A percentile compares a stretch with the other conserved stretches of the same genome.
Evolutionary conservation across 92 coral and sea anemone species (phyloP).

Genomic region (Epizoanthus rinbou): DNA sequence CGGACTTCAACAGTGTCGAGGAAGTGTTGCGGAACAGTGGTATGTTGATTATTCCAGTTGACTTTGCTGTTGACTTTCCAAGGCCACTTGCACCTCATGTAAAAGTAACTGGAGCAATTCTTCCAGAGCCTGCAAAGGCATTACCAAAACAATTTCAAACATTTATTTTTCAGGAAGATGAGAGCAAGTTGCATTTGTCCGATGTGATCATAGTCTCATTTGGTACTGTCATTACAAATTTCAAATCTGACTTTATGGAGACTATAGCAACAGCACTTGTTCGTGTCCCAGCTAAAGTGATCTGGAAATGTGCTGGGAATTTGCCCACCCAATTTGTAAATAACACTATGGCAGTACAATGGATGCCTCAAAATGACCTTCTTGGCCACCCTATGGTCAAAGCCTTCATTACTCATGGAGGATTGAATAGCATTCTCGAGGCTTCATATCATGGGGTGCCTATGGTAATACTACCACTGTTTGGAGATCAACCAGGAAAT

Average conservation of each 20-base stretch:
- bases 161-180: slow-evolving; percentile 47
- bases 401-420: slow-evolving; percentile 84
- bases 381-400: slow-evolving; percentile 73
- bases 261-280: slow-evolving; percentile 16
- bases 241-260: slow-evolving; percentile 31
- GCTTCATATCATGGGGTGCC: slow-evolving; percentile 57
- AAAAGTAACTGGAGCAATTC: slow-evolving; percentile 80
- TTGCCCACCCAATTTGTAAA: slow-evolving; percentile 45
- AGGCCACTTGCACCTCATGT: slow-evolving; percentile 79
- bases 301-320: slow-evolving; percentile 27
- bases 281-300: slow-evolving; percentile 17
- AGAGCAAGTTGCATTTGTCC: background rate
- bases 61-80: slow-evolving; percentile 76
- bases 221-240: slow-evolving; percentile 82
- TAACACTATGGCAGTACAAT: slow-evolving; percentile 49
- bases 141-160: slow-evolving; percentile 51
- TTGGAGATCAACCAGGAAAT: slow-evolving; percentile 80
- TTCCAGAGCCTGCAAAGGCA: slow-evolving; percentile 72
- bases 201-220: slow-evolving; percentile 73
- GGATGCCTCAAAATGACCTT: slow-evolving; percentile 74
- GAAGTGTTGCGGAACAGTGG: slow-evolving; percentile 70
- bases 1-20: slow-evolving; percentile 53
- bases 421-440: slow-evolving; percentile 76
- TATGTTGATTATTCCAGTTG: slow-evolving; percentile 67
- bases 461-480: slow-evolving; percentile 72